Evolutionary conservation across 2,797 vertebrate species (phyloP).

Genomic region (Discoglossus pictus): DNA sequence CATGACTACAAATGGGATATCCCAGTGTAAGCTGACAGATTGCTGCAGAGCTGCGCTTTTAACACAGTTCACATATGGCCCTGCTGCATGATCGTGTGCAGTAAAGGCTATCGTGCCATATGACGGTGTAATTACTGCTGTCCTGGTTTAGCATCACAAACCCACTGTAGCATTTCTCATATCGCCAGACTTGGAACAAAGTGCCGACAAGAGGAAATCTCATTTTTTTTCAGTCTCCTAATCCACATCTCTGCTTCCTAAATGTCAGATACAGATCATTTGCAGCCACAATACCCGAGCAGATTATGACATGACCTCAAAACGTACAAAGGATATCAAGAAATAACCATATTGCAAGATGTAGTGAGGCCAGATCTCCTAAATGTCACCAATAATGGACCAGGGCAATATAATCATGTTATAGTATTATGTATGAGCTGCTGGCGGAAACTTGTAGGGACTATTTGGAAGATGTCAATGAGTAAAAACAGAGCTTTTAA

Average conservation of each 20-base stretch:
- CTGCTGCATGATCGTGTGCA: constrained; percentile 10
- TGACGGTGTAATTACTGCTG: constrained; percentile 32
- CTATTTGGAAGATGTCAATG: too few species aligned
- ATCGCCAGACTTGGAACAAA: neutral
- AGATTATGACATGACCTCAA: constrained; percentile 14
- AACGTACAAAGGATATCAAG: constrained; percentile 2
- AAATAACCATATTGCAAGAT: neutral
- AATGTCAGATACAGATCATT: constrained; percentile 13
- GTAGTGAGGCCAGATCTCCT: neutral
- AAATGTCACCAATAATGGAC: constrained; percentile 4
- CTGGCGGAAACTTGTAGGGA: too few species aligned
- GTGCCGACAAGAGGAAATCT: neutral
- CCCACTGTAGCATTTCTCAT: constrained; percentile 14
- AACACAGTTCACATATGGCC: constrained; percentile 27
- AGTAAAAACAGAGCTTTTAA: too few species aligned
- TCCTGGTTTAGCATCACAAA: constrained; percentile 30
- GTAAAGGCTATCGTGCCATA: constrained; percentile 36
- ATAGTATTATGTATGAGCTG: too few species aligned
- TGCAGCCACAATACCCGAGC: neutral
- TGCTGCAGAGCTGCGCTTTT: constrained; percentile 21
- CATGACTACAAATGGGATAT: constrained; percentile 12
- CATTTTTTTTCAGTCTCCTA: neutral
- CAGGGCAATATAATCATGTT: too few species aligned
- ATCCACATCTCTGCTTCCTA: constrained; percentile 1
- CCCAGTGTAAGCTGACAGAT: constrained; percentile 31